Conservation (phyloP, 1,140 invertebrate species). For the Lepidurus arcticus region DNA sequence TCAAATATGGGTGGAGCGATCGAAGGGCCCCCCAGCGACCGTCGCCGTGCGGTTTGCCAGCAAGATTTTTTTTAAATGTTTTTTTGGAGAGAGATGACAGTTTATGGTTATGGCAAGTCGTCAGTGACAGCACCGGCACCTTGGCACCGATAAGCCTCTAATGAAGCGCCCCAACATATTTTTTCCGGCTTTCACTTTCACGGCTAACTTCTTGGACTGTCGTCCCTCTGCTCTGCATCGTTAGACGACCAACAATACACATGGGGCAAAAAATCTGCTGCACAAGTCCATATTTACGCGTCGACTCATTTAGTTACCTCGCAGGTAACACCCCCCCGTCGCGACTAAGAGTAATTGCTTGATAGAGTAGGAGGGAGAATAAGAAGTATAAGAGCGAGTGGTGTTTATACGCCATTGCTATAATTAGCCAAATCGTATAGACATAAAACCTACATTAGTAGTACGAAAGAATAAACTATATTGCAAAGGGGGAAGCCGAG, state of each 20-base stretch:
- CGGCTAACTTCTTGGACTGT: background rate
- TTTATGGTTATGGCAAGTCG: conserved; percentile 19
- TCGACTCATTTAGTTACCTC: background rate
- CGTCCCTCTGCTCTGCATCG: background rate
- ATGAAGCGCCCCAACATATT: background rate
- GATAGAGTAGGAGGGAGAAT: too few relatives aligned
- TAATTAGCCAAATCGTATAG: too few relatives aligned
- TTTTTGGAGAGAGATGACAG: background rate
- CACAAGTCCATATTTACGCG: background rate
- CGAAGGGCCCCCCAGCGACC: background rate
- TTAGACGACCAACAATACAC: background rate
- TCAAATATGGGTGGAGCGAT: background rate
- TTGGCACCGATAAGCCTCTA: conserved; percentile 14
- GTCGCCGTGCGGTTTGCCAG: background rate
- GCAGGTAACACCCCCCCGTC: background rate
- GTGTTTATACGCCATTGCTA: too few relatives aligned
- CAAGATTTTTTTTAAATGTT: background rate
- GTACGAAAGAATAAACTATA: too few relatives aligned
- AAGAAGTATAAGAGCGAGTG: too few relatives aligned
- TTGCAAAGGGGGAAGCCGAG: too few relatives aligned
- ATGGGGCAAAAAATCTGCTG: background rate
- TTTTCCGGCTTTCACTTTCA: conserved; percentile 19
- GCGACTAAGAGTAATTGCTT: too few relatives aligned
- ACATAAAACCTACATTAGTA: too few relatives aligned
- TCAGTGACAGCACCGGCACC: conserved; percentile 16